Evolutionary conservation across 2,113 vertebrate genomes (phyloP).

Genomic region (Catharus fuscescens): DNA sequence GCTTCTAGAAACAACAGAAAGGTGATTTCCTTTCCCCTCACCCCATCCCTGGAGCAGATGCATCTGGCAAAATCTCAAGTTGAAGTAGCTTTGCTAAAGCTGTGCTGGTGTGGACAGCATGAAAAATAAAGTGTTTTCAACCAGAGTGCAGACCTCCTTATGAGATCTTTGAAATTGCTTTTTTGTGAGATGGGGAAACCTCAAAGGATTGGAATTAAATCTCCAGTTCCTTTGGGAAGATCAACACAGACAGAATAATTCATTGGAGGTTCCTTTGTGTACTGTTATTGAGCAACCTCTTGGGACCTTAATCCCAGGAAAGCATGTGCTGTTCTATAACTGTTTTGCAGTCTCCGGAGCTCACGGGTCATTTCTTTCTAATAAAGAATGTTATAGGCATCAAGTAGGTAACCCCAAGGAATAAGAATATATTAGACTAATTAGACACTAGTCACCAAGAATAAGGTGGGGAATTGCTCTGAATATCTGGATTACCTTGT

Average conservation of each 20-base stretch:
- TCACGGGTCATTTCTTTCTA: not conserved
- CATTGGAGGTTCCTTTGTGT: not conserved
- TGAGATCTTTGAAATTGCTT: not conserved
- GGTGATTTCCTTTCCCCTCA: not conserved
- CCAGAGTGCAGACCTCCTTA: not conserved
- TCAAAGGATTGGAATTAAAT: not conserved
- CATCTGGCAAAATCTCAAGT: not conserved
- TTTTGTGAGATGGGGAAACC: not conserved
- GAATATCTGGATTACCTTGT: not conserved
- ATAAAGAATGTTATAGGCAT: not conserved
- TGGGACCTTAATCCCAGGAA: not conserved
- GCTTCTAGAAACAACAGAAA: not conserved
- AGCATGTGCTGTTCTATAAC: not conserved
- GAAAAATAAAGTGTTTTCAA: not conserved
- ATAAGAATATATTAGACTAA: constrained; percentile 5
- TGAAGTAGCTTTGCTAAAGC: not conserved
- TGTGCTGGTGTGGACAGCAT: not conserved
- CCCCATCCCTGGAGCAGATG: not conserved
- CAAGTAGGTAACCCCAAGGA: not conserved
- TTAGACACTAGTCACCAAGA: not conserved
- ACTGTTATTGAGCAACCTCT: not conserved
- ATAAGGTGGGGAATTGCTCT: not conserved
- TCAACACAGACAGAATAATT: not conserved
- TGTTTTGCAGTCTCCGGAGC: not conserved
- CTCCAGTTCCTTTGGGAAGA: not conserved